Evolutionary conservation across 2,113 vertebrate species (phyloP).

Genomic region (Rhinolophus ferrumequinum): DNA sequence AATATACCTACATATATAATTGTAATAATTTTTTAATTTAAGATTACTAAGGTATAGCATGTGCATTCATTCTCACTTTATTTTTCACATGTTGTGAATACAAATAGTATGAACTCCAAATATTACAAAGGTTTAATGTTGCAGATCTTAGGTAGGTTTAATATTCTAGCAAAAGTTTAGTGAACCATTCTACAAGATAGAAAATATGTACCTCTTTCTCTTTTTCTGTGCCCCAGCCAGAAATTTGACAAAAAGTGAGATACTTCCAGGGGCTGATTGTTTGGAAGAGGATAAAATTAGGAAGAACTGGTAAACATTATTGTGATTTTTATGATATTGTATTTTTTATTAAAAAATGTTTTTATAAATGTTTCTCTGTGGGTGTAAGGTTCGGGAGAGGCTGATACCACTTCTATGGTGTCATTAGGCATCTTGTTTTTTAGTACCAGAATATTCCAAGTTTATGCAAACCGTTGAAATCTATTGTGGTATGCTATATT

Average conservation of each 20-base stretch:
- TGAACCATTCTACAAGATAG: not conserved
- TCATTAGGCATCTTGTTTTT: not conserved
- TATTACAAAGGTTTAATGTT: not conserved
- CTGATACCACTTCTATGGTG: not conserved
- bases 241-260: not conserved
- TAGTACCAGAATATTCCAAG: not conserved
- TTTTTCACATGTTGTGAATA: not conserved
- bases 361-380: not conserved
- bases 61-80: not conserved
- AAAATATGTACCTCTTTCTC: not conserved
- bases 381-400: not conserved
- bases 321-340: not conserved
- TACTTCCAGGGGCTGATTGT: not conserved
- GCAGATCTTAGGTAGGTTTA: not conserved
- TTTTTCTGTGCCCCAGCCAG: not conserved
- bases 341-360: not conserved
- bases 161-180: not conserved
- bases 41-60: not conserved
- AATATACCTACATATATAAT: not conserved
- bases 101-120: not conserved
- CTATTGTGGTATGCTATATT: not conserved
- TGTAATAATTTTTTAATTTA: not conserved
- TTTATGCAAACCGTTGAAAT: not conserved
- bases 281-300: not conserved
- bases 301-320: not conserved